Evolutionary conservation across 2,797 vertebrate genomes (phyloP), one percentile per base, ranked within the genome.

Genomic region (Amblyopsis hoosieri): DNA sequence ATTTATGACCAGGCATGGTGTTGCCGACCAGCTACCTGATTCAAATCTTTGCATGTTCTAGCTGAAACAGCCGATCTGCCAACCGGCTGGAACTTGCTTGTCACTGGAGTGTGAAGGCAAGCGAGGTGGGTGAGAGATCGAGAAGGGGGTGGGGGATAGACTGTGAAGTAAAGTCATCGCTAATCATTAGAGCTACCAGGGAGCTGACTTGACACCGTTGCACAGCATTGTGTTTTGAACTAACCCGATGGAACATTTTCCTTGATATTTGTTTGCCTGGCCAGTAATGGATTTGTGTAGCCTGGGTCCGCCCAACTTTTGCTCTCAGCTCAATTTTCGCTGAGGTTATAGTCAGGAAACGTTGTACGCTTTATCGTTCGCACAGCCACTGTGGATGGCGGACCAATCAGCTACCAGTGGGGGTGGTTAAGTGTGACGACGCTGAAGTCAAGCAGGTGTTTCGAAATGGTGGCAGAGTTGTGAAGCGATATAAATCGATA

Each of bases 81-180:
- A 53, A 53, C 51, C 51, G 11, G 51, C 17, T 11, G 17, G 23
- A 53, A 23, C 51, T 53, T 29, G 50, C 15, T 51, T 51, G 10
- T 53, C 51, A 29, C 51, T 29, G 4, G 9, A 23, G 19, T 12
- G 17, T 23, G 19, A 37, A 10, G 37, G 59, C 15, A 42, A 12
- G 0, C 15, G 19, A 48, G 13, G 31, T 7, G 14, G 17, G 29
- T 50, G 47, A n/a, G 12, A 15, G 45, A 31, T 57, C 37, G 14
- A 12, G 29, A 60, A 48, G n/a, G 12, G 37, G 23, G 54, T 57
- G 49, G 29, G 19, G 23, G 46, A 12, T 19, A 29, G 42, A 3
- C 33, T 19, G 17, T 5, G 50, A 49, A 15, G 62, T 57, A 17
- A 54, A 56, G 23, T 56, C 12, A 57, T 45, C 64, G 45, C 13